phyloP scores from a whole-genome alignment of 2,113 vertebrate species.

The Mus musculus region DNA sequence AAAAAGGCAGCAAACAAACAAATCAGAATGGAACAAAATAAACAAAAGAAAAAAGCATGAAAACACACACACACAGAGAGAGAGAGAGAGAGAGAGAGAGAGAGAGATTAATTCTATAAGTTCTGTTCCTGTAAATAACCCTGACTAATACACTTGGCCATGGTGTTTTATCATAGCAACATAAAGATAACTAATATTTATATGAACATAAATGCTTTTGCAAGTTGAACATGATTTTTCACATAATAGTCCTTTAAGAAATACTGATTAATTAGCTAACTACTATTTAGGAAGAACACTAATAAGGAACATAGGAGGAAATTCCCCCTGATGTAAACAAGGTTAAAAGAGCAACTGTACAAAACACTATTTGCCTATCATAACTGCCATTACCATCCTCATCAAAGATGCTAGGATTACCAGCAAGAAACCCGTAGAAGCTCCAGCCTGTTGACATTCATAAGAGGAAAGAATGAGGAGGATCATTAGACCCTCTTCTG shows the following conservation, averaged over 20 bases:
- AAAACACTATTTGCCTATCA: not conserved
- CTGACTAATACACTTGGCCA: not conserved
- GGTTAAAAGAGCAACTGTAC: not conserved
- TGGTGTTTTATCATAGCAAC: not conserved
- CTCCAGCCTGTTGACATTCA: not conserved
- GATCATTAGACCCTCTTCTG: not conserved
- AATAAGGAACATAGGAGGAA: not conserved
- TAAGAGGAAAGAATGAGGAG: not conserved
- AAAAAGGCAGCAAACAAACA: not conserved
- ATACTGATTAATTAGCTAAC: slow-evolving; percentile 34
- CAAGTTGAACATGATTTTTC: slow-evolving; percentile 17
- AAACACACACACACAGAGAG: not conserved
- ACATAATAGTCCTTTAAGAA: not conserved
- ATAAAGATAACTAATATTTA: not conserved
- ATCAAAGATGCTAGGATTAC: not conserved
- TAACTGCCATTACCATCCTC: not conserved
- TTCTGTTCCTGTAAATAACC: not conserved
- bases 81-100: not conserved
- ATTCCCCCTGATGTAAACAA: not conserved
- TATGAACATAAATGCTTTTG: not conserved
- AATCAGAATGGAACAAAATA: not conserved
- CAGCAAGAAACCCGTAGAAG: too few species aligned
- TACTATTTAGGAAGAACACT: slow-evolving; percentile 11
- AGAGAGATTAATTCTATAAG: not conserved
- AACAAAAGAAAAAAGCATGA: not conserved